These are phyloP conservation scores for Psittacula derbiana DNA, from an alignment of 2,797 vertebrate genomes.

Conservation along the genomic window DNA sequence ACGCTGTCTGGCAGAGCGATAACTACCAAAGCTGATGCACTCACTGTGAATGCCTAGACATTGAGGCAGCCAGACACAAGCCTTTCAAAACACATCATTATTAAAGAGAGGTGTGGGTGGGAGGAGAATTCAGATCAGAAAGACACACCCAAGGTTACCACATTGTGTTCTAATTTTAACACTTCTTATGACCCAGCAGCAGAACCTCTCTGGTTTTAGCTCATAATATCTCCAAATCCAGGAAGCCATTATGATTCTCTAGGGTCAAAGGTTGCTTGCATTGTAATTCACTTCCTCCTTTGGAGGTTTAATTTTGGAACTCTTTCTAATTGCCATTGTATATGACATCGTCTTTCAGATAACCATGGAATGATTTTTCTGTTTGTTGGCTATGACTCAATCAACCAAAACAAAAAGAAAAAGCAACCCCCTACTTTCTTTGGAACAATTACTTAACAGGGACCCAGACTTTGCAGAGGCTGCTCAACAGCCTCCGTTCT, in stretches of 20 bases:
- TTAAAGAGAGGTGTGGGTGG: conserved; percentile 64
- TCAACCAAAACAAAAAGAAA: conserved; percentile 43
- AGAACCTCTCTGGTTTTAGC: conserved; percentile 65
- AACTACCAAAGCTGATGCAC: conserved; percentile 24
- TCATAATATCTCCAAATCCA: conserved; percentile 78
- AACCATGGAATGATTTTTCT: conserved; percentile 72
- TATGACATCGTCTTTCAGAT: conserved; percentile 70
- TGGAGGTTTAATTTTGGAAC: conserved; percentile 87
- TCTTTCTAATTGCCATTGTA: conserved; percentile 75
- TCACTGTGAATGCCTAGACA: not conserved
- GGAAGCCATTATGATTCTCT: conserved; percentile 81
- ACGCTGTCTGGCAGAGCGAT: conserved; percentile 24
- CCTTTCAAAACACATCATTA: conserved; percentile 62
- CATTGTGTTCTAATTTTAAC: conserved; percentile 98
- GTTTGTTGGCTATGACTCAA: conserved; percentile 60
- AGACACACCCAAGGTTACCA: conserved; percentile 75
- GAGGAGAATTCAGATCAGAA: conserved; percentile 61
- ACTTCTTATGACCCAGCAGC: conserved; percentile 71
- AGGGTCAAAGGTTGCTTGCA: conserved; percentile 92
- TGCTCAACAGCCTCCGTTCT: not conserved
- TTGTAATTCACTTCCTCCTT: conserved; percentile 93
- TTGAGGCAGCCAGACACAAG: conserved; percentile 30
- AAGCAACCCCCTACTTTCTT: conserved; percentile 45
- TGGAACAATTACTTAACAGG: conserved; percentile 41
- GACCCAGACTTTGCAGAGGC: not conserved